A percentile compares a stretch with the other conserved stretches of the same genome.
Conservation (phyloP, 2,113 vertebrate species). For the Aramus guarauna region DNA sequence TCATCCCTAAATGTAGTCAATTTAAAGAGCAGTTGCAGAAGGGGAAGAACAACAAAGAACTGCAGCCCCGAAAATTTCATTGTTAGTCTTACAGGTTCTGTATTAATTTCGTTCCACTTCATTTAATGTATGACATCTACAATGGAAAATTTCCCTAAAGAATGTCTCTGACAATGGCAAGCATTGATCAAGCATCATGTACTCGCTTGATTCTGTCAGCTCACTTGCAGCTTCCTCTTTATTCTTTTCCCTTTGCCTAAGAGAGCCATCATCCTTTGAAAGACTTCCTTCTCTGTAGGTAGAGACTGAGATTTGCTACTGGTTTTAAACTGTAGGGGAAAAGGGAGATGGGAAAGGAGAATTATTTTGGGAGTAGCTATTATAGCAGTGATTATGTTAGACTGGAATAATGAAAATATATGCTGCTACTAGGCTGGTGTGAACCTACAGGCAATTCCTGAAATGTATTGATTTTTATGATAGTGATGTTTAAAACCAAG, state of each 20-base stretch:
- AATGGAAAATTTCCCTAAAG: constrained; percentile 46
- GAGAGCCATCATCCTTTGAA: constrained; percentile 23
- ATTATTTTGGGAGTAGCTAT: neutral
- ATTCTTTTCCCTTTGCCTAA: neutral
- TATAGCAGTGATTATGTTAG: neutral
- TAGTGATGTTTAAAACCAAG: neutral
- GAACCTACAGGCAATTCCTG: neutral
- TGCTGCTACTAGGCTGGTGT: neutral
- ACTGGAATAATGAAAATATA: neutral
- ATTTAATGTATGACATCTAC: constrained; percentile 26
- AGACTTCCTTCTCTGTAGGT: neutral
- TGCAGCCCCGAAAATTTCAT: neutral
- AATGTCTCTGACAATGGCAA: neutral
- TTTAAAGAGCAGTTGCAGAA: neutral
- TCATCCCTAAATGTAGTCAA: neutral
- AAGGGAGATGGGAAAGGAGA: neutral
- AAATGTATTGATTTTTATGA: neutral
- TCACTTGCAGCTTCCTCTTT: constrained; percentile 24
- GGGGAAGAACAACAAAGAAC: neutral
- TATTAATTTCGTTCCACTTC: constrained; percentile 32
- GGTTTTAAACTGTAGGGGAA: neutral
- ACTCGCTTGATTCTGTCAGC: neutral
- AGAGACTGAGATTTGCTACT: constrained; percentile 4
- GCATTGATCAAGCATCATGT: constrained; percentile 51
- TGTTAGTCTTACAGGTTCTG: constrained; percentile 17